Base-by-base conservation (phyloP, 2,113 vertebrate genomes). In the Macquaria ambigua region DNA sequence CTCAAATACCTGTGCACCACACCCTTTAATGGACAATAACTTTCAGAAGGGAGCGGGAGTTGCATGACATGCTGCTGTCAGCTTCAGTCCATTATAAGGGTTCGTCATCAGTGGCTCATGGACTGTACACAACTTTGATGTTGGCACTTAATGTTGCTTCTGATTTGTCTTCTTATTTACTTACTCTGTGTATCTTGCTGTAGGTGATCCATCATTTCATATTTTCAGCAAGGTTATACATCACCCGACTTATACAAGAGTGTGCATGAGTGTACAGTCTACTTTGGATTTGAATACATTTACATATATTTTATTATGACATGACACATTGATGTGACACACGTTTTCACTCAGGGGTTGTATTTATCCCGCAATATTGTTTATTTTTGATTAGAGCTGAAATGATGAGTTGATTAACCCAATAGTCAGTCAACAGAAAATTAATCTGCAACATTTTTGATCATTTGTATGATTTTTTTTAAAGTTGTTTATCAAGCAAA, bases 1-100 rank as follows among this genome's bases (percentile, higher is more conserved):
- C 21, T 72, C 11, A 59, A 37, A 39, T 56, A 12, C 37, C 46
- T 79, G 31, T 61, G 31, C 34, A 52, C 68, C 77, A 55, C 72
- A 64, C 37, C 63, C 71, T 46, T 21, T 48, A 46, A 82, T 55
- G 14, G 37, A 77, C 8, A 52, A 68, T 14, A 55, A 12, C 11
- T 10, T 28, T 50, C n/a, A 63, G 18, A 34, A 8, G 12, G 18
- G 1, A 55, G 53, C 1, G 1, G 52, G 23, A 71, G 50, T 46
- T 72, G 28, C 25, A 21, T 52, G 46, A 64, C 28, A 8, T 11
- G 55, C 59, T 25, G 39, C 39, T 39, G 39, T 39, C 39, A 39
- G 39, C 46, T 48, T 28, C 23, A 48, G 34, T 41, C 23, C 28
- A 16, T 74, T 53, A 41, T 63, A 23, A 48, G 6, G 15, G 9